Evolutionary conservation across 2,888 invertebrate genomes (phyloP), one percentile per base, ranked within the genome.

Genomic region (Drosophila meridionalis): DNA sequence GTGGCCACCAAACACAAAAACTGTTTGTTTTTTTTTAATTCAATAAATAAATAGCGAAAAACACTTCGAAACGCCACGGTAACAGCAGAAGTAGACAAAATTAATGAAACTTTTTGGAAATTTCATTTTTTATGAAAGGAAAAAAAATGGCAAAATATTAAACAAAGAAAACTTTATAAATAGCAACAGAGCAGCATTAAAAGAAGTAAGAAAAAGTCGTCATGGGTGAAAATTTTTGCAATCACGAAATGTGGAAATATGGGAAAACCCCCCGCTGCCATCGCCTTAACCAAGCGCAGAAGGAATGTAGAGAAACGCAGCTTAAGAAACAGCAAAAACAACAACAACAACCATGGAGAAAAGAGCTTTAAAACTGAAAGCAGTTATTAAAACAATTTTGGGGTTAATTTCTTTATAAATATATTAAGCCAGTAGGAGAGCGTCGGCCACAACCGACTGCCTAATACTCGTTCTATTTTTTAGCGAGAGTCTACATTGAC

Each of bases 41-140:
- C 20, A 20, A 14, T 34, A 9, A 47, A 30, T 32, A 38, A 20
- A 43, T 47, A 45, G 36, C 7, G 28, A 38, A 43, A 36, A 45
- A 56, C 3, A 32, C 26, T 20, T 52, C 48, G 52, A 62, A 61
- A 56, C 55, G 58, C 26, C 12, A 47, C 60, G 45, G 64, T 56
- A 59, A 75, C 40, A 52, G 26, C 38, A 52, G 43, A 42, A 42
- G 8, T 66, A 73, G 14, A 32, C 53, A 73, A 76, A 85, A 83
- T 85, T 83, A 83, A 87, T 85, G 74, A 76, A 85, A 87, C 75
- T 63, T 84, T 84, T 84, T 78, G 63, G 71, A 76, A 85, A 87
- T 85, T 73, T 80, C 69, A 64, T 82, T 81, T 79, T 82, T 65
- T 83, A 85, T 79, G 76, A 76, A 74, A 85, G 76, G 71, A 80